These are phyloP conservation scores for Spinus pinus DNA, from an alignment of 2,797 vertebrate genomes.

Conservation along the genomic window DNA sequence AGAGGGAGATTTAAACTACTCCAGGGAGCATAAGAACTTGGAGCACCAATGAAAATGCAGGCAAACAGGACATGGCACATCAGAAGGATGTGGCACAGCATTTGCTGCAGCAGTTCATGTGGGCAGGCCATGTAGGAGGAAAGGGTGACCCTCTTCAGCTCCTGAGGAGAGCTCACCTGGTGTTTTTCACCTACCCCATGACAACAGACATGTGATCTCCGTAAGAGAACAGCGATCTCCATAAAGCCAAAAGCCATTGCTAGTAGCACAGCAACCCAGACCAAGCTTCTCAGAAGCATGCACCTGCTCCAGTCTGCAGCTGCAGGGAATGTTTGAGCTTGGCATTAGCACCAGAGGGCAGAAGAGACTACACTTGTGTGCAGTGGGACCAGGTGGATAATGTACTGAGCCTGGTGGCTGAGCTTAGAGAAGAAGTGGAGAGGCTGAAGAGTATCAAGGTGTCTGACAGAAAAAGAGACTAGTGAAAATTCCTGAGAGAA, in stretches of 20 bases:
- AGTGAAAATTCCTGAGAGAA: background rate
- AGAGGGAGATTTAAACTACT: accelerated
- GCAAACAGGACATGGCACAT: background rate
- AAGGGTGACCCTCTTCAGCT: background rate
- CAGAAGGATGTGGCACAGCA: background rate
- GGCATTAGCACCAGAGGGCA: background rate
- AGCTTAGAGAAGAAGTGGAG: background rate
- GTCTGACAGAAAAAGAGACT: background rate
- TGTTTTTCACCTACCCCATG: background rate
- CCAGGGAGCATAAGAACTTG: background rate
- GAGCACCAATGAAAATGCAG: background rate
- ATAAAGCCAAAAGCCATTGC: background rate
- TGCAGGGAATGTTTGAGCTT: background rate
- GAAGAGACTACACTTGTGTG: background rate
- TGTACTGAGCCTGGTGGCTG: background rate
- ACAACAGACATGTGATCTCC: no score
- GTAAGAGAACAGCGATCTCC: background rate
- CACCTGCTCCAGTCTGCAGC: background rate
- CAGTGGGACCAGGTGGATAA: background rate
- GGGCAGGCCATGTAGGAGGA: background rate
- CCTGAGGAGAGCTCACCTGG: background rate
- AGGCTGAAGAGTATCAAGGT: background rate
- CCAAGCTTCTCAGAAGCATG: accelerated
- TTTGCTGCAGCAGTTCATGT: background rate
- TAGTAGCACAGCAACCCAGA: background rate